phyloP scores from a whole-genome alignment of 2,797 vertebrate genomes.

The Hippocampus kuda region DNA sequence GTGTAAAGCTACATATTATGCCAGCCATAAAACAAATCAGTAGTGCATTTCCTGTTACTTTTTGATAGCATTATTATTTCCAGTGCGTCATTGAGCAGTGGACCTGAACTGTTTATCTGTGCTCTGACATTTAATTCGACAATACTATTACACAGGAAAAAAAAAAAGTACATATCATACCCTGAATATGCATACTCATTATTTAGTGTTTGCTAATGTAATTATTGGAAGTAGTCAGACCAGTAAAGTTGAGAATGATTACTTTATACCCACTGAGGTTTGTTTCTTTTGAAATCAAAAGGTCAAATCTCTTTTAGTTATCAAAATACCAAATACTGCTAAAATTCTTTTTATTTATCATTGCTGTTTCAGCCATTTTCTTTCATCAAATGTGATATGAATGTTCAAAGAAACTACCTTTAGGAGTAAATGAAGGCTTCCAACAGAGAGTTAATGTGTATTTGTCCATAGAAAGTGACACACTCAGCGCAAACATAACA shows the following conservation, averaged over 20 bases:
- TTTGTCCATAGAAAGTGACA: background rate
- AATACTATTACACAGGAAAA: background rate
- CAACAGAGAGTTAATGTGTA: background rate
- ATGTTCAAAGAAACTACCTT: background rate
- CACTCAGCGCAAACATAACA: background rate
- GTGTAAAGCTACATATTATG: background rate
- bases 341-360: background rate
- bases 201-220: background rate
- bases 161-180: background rate
- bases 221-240: background rate
- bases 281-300: background rate
- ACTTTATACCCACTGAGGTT: background rate
- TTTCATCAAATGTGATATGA: background rate
- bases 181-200: background rate
- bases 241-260: background rate
- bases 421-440: background rate
- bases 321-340: background rate
- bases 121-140: background rate
- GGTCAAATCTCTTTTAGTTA: background rate
- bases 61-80: background rate
- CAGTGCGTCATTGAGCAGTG: background rate
- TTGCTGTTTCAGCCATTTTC: background rate
- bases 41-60: background rate
- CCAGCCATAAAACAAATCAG: background rate
- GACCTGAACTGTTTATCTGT: slow-evolving; percentile 1